Percentiles rank a stretch among this genome's conserved stretches.
Evolutionary conservation across 1,140 invertebrate species (phyloP).

Genomic region (Solenopsis fugax): DNA sequence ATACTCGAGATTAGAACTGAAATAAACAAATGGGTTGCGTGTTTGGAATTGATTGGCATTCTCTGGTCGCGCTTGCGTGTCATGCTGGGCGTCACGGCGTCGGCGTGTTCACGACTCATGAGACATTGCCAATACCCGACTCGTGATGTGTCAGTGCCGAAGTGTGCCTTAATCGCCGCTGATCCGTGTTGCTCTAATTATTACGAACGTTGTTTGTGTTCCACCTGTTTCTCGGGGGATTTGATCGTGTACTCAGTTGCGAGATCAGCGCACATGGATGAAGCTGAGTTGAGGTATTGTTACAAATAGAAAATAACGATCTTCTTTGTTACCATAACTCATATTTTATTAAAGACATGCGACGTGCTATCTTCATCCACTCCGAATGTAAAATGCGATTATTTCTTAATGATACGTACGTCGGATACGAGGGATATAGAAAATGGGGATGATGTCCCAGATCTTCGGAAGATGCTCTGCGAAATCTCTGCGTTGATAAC

Average conservation of each 20-base stretch:
- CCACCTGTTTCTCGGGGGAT: background rate
- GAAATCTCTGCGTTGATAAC: conserved; percentile 5
- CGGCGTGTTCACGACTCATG: conserved; percentile 33
- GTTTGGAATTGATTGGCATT: conserved; percentile 64
- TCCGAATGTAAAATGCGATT: background rate
- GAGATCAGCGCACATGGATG: conserved; percentile 63
- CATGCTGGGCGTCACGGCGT: conserved; percentile 63
- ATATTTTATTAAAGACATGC: background rate
- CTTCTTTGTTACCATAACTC: background rate
- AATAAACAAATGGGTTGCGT: conserved; percentile 33
- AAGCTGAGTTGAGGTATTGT: conserved; percentile 71
- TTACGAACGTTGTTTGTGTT: too few relatives aligned
- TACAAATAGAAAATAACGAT: background rate
- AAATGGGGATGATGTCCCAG: background rate
- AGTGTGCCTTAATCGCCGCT: conserved; percentile 38
- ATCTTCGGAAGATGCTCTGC: background rate
- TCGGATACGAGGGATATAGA: background rate
- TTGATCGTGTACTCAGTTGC: background rate
- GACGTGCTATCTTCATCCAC: background rate
- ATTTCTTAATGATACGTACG: background rate
- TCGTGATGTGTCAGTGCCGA: conserved; percentile 31
- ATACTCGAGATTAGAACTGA: conserved; percentile 2
- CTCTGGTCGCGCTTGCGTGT: conserved; percentile 67
- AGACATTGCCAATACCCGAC: background rate
- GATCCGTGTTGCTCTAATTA: background rate